phyloP scores from a whole-genome alignment of 92 coral and sea anemone genomes.

The Siderastrea siderea region DNA sequence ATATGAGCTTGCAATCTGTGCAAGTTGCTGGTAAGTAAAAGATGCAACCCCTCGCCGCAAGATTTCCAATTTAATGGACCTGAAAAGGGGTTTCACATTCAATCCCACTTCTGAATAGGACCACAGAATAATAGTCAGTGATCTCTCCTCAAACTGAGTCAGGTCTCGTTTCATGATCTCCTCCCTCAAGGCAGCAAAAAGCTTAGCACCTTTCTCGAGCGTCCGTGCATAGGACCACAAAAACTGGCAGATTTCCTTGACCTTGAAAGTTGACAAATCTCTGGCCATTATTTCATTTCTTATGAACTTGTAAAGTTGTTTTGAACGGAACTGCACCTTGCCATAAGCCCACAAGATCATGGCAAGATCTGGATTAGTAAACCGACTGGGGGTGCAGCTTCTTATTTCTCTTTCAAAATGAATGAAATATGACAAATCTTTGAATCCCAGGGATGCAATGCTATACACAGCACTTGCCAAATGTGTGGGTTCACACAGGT shows the following conservation, averaged over 20 bases:
- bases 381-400: conserved; percentile 39
- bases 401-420: conserved; percentile 74
- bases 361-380: conserved; percentile 82
- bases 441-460: conserved; percentile 60
- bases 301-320: conserved; percentile 55
- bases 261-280: conserved; percentile 61
- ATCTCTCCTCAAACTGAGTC: conserved; percentile 65
- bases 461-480: conserved; percentile 81
- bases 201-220: conserved; percentile 71
- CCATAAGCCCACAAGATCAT: conserved; percentile 91
- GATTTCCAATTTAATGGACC: conserved; percentile 72
- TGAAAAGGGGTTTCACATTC: conserved; percentile 76
- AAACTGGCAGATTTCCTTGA: conserved; percentile 79
- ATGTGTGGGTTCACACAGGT: conserved; percentile 51
- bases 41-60: conserved; percentile 59
- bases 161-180: conserved; percentile 73
- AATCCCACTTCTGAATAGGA: conserved; percentile 76
- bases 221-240: conserved; percentile 91
- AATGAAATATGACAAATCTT: conserved; percentile 44
- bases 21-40: conserved; percentile 68
- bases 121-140: conserved; percentile 77
- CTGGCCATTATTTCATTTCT: conserved; percentile 74
- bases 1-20: conserved; percentile 83
- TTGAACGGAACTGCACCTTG: conserved; percentile 57
- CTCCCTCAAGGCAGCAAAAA: conserved; percentile 71